Evolutionary conservation across 2,797 vertebrate genomes (phyloP).

Genomic region (Coilia nasus): DNA sequence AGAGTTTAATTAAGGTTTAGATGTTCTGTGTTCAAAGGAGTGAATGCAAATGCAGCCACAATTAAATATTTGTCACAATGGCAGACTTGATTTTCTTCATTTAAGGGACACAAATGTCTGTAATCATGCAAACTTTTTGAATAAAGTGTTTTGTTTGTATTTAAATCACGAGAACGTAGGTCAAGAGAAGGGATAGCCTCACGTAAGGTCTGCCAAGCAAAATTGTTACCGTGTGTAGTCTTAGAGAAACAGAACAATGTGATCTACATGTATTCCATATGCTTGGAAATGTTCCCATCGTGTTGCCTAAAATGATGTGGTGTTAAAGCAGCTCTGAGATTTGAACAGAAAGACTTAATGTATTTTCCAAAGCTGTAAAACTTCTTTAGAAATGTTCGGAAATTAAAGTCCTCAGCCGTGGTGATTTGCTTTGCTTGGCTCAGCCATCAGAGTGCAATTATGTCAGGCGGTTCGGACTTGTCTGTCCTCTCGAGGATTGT

Average conservation of each 20-base stretch:
- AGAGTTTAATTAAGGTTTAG: background rate
- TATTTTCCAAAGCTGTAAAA: background rate
- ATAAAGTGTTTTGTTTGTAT: background rate
- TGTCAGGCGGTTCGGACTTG: conserved; percentile 1
- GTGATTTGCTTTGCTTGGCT: conserved; percentile 4
- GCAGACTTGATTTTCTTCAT: background rate
- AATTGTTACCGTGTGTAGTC: conserved; percentile 9
- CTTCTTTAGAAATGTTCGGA: background rate
- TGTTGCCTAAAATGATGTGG: conserved; percentile 7
- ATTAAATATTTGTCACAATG: background rate
- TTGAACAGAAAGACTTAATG: background rate
- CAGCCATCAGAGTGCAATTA: conserved; percentile 5
- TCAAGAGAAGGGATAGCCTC: background rate
- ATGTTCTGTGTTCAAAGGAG: background rate
- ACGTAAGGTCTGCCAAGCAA: background rate
- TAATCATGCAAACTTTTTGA: background rate
- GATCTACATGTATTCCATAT: background rate
- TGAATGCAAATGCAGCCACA: background rate
- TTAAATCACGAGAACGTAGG: background rate
- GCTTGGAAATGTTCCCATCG: background rate
- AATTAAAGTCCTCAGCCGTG: background rate
- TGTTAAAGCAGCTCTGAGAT: background rate
- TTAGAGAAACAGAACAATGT: background rate
- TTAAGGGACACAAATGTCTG: background rate
- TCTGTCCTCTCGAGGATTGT: conserved; percentile 9